phyloP scores from a whole-genome alignment of 2,113 vertebrate genomes.

The Cryptomyrus ogoouensis region DNA sequence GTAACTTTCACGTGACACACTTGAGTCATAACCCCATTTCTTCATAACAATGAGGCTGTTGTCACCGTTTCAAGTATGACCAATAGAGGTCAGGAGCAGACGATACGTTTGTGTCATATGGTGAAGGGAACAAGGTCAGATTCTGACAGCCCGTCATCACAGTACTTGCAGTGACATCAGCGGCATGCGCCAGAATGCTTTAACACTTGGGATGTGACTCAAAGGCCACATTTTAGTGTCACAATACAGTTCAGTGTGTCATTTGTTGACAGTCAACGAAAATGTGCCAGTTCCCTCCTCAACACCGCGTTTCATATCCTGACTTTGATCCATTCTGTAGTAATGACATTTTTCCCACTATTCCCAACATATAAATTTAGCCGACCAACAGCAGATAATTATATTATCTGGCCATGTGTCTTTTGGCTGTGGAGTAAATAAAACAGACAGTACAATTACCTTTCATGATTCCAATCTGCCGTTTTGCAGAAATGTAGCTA shows the following conservation, averaged over 20 bases:
- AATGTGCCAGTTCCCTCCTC: not conserved
- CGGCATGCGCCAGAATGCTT: not conserved
- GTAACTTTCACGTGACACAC: not conserved
- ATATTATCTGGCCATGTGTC: not conserved
- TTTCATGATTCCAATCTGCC: not conserved
- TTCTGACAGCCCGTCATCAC: not conserved
- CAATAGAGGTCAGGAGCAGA: not conserved
- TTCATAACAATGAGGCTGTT: not conserved
- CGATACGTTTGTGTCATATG: not conserved
- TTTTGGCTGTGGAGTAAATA: not conserved
- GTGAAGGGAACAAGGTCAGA: not conserved
- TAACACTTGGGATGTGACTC: not conserved
- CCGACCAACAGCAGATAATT: conserved; percentile 4
- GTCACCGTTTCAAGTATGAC: not conserved
- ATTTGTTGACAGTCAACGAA: not conserved
- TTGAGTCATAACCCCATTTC: not conserved
- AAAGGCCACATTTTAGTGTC: not conserved
- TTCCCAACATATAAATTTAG: not conserved
- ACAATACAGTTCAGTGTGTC: not conserved
- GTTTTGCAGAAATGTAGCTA: not conserved
- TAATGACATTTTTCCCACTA: not conserved
- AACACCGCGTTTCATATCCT: not conserved
- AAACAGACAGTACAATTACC: not conserved
- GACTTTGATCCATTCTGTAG: not conserved
- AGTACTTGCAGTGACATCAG: not conserved